A percentile compares a stretch with the other conserved stretches of the same genome.
phyloP scores from a whole-genome alignment of 2,888 invertebrate genomes.

The Aricia artaxerxes region DNA sequence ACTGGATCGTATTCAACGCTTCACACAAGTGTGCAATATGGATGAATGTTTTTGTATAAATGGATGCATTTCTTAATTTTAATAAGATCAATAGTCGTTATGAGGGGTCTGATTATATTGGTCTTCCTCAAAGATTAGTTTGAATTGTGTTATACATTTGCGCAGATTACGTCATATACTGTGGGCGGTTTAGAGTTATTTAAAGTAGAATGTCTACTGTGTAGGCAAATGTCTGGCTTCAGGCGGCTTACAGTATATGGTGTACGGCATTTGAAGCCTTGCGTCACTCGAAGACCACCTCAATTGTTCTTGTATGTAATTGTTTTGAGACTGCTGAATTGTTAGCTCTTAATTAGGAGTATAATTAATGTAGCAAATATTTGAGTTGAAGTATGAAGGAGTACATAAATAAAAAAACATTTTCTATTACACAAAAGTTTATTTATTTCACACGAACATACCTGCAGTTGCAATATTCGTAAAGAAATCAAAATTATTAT shows the following conservation, averaged over 20 bases:
- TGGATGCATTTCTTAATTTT: constrained; percentile 74
- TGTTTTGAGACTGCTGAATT: constrained; percentile 78
- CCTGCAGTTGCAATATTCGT: neutral
- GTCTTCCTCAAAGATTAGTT: constrained; percentile 39
- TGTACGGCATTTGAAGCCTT: constrained; percentile 48
- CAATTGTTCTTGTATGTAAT: constrained; percentile 71
- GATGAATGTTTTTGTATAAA: constrained; percentile 56
- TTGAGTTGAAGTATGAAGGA: constrained; percentile 70
- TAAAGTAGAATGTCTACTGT: constrained; percentile 13
- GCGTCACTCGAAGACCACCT: constrained; percentile 63
- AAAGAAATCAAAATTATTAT: neutral
- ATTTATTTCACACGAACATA: constrained; percentile 37
- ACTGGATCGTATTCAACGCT: constrained; percentile 50
- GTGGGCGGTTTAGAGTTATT: neutral
- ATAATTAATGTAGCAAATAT: constrained; percentile 68
- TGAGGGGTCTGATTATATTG: constrained; percentile 37
- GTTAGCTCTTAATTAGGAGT: constrained; percentile 75
- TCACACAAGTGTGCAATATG: constrained; percentile 47
- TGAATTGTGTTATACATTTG: constrained; percentile 40
- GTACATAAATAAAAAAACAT: constrained; percentile 70
- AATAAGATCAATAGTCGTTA: constrained; percentile 55
- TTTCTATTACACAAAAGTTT: constrained; percentile 60
- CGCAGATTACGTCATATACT: neutral
- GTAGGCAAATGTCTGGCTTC: constrained; percentile 15
- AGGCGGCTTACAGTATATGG: constrained; percentile 37